Conservation (phyloP, 2,797 vertebrate species). For the Psittacula derbiana region DNA sequence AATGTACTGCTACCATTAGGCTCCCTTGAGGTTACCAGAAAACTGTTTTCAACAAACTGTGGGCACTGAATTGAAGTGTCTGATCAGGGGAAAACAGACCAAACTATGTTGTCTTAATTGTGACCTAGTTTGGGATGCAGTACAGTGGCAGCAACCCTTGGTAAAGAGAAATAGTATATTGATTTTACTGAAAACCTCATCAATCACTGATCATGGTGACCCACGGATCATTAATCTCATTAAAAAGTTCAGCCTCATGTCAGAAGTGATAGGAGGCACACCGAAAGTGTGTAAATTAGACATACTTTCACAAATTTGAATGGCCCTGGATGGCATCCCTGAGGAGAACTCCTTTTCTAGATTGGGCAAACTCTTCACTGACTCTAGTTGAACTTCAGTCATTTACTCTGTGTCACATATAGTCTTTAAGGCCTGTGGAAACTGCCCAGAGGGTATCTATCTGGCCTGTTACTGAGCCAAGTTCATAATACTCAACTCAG, state of each 20-base stretch:
- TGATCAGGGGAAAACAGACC: not conserved
- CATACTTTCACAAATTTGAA: not conserved
- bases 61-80: not conserved
- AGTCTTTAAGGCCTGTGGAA: not conserved
- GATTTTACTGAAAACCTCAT: constrained; percentile 56
- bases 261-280: not conserved
- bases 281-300: not conserved
- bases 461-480: not conserved
- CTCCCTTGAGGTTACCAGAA: not conserved
- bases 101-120: not conserved
- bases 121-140: not conserved
- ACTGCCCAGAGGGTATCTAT: not conserved
- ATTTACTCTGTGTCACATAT: not conserved
- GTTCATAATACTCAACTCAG: not conserved
- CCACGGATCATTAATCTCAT: constrained; percentile 6
- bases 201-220: constrained; percentile 3
- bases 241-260: constrained; percentile 9
- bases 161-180: constrained; percentile 12
- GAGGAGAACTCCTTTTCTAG: not conserved
- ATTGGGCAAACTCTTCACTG: not conserved
- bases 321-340: not conserved
- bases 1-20: not conserved
- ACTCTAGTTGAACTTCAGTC: not conserved
- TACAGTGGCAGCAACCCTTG: not conserved
- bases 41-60: not conserved